These are phyloP conservation scores for Psephotus haematonotus DNA, from an alignment of 2,113 vertebrate species.

Conservation along the genomic window DNA sequence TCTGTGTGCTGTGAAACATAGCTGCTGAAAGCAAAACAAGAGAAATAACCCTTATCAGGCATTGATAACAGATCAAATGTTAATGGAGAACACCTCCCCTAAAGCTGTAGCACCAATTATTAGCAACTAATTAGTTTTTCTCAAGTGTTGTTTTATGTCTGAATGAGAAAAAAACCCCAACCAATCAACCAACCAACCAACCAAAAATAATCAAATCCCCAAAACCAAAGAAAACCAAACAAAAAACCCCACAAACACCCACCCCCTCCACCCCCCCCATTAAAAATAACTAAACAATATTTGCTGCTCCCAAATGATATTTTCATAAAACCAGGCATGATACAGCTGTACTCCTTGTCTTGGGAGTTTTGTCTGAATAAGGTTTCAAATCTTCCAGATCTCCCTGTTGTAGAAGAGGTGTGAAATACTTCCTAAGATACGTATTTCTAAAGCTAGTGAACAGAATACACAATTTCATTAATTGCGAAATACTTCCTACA, in stretches of 20 bases:
- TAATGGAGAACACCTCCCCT: background rate
- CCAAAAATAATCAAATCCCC: background rate
- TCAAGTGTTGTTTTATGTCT: background rate
- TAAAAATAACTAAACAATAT: background rate
- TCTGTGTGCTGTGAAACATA: constrained; percentile 72
- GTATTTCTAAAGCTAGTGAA: background rate
- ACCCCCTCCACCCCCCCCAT: background rate
- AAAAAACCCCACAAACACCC: background rate
- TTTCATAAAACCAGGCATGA: background rate
- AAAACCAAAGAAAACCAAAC: background rate
- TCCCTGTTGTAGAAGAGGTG: background rate
- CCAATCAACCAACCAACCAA: background rate
- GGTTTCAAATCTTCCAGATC: background rate
- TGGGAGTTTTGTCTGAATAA: background rate
- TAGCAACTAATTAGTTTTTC: background rate
- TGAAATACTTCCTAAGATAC: background rate
- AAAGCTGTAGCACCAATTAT: background rate
- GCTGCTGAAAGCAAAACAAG: constrained; percentile 66
- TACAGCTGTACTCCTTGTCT: background rate
- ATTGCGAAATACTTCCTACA: background rate
- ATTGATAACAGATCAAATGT: background rate
- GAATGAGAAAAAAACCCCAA: background rate
- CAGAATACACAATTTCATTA: background rate
- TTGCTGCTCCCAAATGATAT: background rate
- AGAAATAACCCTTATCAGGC: background rate